Conservation (phyloP, 1,140 invertebrate genomes). For the Vanessa tameamea region DNA sequence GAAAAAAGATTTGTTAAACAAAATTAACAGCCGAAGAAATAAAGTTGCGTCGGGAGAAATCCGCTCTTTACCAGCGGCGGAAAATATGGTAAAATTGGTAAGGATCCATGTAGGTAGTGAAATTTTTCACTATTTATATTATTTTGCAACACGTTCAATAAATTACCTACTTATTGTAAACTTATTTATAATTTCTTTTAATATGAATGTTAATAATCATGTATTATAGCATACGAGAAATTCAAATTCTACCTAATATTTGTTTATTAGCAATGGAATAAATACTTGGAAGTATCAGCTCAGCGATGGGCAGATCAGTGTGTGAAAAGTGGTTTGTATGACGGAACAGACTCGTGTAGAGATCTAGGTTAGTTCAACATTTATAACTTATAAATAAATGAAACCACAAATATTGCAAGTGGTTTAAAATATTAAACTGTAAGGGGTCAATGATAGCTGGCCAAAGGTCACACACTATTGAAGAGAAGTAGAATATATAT, state of each 20-base stretch:
- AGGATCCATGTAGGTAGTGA: slow-evolving; percentile 14
- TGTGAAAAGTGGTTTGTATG: slow-evolving; percentile 32
- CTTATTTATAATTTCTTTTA: too few relatives aligned
- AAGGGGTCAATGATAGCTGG: too few relatives aligned
- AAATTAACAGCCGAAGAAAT: slow-evolving; percentile 65
- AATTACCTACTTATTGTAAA: too few relatives aligned
- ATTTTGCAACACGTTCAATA: background rate
- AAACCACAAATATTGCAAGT: background rate
- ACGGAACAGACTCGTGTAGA: slow-evolving; percentile 52
- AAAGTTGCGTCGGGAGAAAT: slow-evolving; percentile 66
- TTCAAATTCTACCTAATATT: background rate
- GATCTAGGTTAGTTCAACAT: slow-evolving; percentile 48
- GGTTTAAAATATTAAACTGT: too few relatives aligned
- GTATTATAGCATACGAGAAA: background rate
- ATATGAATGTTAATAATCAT: too few relatives aligned
- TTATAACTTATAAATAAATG: background rate
- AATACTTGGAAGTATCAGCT: slow-evolving; percentile 56
- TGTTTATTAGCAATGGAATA: slow-evolving; percentile 56
- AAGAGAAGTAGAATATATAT: too few relatives aligned
- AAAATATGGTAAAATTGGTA: slow-evolving; percentile 67
- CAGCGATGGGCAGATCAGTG: slow-evolving; percentile 69
- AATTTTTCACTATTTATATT: background rate
- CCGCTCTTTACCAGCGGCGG: slow-evolving; percentile 56
- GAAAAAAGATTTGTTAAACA: slow-evolving; percentile 58
- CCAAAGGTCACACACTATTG: too few relatives aligned